Percentiles rank a stretch among this genome's conserved stretches.
phyloP scores from a whole-genome alignment of 2,797 vertebrate species.

The Vespertilio murinus region DNA sequence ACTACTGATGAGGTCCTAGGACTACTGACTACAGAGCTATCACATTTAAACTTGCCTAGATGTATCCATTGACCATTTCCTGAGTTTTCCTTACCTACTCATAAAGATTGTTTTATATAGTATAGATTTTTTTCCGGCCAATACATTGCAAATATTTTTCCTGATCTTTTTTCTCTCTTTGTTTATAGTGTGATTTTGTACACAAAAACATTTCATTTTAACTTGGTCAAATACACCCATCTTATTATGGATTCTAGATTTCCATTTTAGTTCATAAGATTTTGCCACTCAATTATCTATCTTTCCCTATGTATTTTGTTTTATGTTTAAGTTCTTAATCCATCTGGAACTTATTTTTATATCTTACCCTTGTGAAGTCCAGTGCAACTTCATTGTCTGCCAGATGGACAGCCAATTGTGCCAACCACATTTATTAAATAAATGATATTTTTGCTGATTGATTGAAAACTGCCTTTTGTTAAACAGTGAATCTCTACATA shows the following conservation, averaged over 20 bases:
- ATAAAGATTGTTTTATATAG: background rate
- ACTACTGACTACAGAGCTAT: background rate
- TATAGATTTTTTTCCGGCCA: background rate
- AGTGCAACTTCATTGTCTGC: background rate
- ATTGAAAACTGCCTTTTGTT: background rate
- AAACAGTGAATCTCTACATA: background rate
- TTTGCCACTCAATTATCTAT: background rate
- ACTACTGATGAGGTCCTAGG: background rate
- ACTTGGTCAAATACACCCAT: background rate
- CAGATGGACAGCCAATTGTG: background rate
- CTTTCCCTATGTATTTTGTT: background rate
- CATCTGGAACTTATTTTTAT: conserved; percentile 5
- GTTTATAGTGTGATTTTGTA: background rate
- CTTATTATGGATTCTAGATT: background rate
- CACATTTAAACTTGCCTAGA: background rate
- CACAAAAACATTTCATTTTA: background rate
- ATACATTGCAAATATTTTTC: background rate
- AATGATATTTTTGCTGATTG: background rate
- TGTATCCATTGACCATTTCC: background rate
- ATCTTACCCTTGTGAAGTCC: background rate
- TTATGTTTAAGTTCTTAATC: background rate
- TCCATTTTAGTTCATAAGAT: background rate
- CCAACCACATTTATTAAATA: background rate
- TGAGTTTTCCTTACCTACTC: background rate
- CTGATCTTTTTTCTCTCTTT: background rate